These are phyloP conservation scores for Cygnus atratus DNA, from an alignment of 2,113 vertebrate species.

Conservation along the genomic window DNA sequence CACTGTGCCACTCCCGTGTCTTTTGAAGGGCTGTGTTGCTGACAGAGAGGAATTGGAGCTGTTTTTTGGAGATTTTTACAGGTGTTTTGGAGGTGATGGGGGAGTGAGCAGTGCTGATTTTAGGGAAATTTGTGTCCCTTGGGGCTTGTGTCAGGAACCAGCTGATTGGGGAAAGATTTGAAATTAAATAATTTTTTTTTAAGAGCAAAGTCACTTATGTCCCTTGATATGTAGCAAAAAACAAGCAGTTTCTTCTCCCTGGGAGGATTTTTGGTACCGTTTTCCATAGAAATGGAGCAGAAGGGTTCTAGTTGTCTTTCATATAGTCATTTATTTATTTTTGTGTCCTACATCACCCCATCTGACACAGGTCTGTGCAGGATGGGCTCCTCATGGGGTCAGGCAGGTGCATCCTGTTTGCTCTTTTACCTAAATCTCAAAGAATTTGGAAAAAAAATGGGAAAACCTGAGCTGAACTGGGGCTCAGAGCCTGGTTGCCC, in stretches of 20 bases:
- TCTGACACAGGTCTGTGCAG: not conserved
- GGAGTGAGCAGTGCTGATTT: not conserved
- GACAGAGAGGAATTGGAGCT: accelerated
- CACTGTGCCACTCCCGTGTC: not conserved
- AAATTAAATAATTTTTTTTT: too few relatives aligned
- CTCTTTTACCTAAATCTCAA: not conserved
- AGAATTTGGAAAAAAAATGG: accelerated
- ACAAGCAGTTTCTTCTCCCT: not conserved
- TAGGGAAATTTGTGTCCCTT: not conserved
- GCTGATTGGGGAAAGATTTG: not conserved
- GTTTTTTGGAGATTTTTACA: not conserved
- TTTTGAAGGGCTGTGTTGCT: not conserved
- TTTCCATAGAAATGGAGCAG: not conserved
- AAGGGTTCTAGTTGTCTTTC: not conserved
- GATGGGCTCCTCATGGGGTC: not conserved
- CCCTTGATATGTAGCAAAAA: not conserved
- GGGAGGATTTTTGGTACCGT: too few relatives aligned
- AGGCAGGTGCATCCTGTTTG: accelerated
- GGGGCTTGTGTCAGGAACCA: not conserved
- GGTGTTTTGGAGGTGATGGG: not conserved
- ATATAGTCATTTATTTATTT: not conserved
- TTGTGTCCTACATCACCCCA: not conserved
- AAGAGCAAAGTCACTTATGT: not conserved
- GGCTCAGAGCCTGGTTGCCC: accelerated
- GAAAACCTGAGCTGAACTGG: accelerated